Conservation (phyloP, 2,888 invertebrate genomes). For the Lamellibrachia satsuma region DNA sequence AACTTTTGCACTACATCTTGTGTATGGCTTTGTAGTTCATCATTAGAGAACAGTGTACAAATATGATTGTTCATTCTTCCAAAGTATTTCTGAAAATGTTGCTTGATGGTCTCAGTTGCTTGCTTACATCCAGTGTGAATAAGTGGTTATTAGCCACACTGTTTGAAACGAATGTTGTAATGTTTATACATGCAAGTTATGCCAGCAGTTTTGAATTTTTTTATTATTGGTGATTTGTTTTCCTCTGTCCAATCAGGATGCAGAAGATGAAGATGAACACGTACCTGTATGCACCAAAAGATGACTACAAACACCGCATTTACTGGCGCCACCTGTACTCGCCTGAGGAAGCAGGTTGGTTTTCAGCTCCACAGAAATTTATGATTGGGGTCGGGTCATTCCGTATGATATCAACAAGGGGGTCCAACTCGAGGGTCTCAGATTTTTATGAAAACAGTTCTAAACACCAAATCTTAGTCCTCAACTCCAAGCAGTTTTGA, state of each 20-base stretch:
- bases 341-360: neutral
- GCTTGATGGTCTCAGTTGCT: too few relatives aligned
- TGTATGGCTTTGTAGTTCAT: too few relatives aligned
- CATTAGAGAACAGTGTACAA: too few relatives aligned
- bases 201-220: neutral
- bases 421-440: too few relatives aligned
- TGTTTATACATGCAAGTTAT: neutral
- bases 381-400: neutral
- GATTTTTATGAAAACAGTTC: too few relatives aligned
- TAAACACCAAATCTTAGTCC: too few relatives aligned
- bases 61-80: too few relatives aligned
- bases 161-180: neutral
- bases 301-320: constrained; percentile 97
- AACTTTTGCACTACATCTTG: too few relatives aligned
- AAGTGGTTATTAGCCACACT: neutral
- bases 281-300: constrained; percentile 98
- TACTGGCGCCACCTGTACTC: constrained; percentile 87
- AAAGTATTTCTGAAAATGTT: too few relatives aligned
- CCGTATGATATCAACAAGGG: too few relatives aligned
- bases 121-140: too few relatives aligned
- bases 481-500: too few relatives aligned
- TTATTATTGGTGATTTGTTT: neutral
- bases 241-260: constrained; percentile 71
- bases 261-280: constrained; percentile 97
- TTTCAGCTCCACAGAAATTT: neutral